Evolutionary conservation across 2,797 vertebrate genomes (phyloP), one percentile per base, ranked within the genome.

Genomic region (Synanceia verrucosa): DNA sequence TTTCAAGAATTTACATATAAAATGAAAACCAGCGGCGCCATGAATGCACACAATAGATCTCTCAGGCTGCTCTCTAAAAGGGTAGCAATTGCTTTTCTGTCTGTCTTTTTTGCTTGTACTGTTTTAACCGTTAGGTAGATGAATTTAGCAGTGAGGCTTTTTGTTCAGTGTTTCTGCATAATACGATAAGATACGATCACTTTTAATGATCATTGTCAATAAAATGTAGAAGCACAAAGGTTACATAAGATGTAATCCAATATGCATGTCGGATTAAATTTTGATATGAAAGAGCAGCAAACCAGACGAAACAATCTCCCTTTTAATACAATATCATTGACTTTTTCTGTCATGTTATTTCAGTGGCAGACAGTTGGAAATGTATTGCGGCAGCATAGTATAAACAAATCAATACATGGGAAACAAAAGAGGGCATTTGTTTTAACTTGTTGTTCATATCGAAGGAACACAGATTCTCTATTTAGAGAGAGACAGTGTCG

Each of bases 1-100:
- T 61, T 75, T 60, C 4, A 28, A 51, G 47, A 63, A 77, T 79
- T 70, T 70, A 24, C 79, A 76, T 81, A 73, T 67, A 76, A 71
- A 82, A 76, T 58, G 62, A 64, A 73, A 73, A 62, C 36, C 52
- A 57, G 66, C 8, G 1, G 51, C 41, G 33, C 52, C 50, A 34
- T 66, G 58, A 62, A 71, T 26, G 33, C 31, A 46, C 19, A 62
- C 59, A 73, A 58, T 68, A 31, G 72, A 70, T 70, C 21, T 70
- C 36, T 39, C n/a, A 63, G 18, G 43, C 59, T 47, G 46, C 43
- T 70, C 21, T 53, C 12, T 41, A 24, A 53, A 46, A 65, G 37
- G 44, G 37, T 52, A 44, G 34, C 60, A 53, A 23, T 39, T 47
- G 37, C 34, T 56, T 56, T 52, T 52, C 28, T 43, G 14, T 41